Evolutionary conservation across 1,140 invertebrate species (phyloP), one percentile per base, ranked within the genome.

Genomic region (Aphis craccivora): DNA sequence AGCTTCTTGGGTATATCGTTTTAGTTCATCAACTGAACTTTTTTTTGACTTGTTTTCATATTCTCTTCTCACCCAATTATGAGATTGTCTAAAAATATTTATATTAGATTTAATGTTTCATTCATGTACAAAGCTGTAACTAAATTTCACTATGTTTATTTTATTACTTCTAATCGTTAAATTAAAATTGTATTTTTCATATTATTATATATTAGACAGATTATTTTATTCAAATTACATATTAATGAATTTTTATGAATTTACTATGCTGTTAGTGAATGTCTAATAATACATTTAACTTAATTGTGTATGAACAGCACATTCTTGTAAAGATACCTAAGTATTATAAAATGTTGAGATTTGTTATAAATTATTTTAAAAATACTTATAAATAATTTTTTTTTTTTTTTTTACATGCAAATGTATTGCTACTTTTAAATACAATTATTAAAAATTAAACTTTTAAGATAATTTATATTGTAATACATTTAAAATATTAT

Each of bases 1-100:
- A 1, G 98, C 98, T 95, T 99, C 99, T 93, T 98, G 97, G 51
- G 97, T 96, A 95, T 98, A 98, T 93, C 98, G 96, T 94, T 97
- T 96, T 51, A 97, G 95, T 81, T 98, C 96, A 95, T 98, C 97
- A 94, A 97, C 96, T 0, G 97, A 97, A 94, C 97, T 97, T 94
- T 97, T 96, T 94, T 97, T 93, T 40, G 48, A 37, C 30, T 30
- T 86, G 53, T 93, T 93, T 84, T 93, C 91, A 53, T 40, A 23
- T 95, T 98, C 97, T 88, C 98, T 95, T 94, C 97, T 97, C 76
- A 96, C 96, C 98, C 98, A 98, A 95, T 98, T 98, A 3, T 98
- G 98, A 51, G 98, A 95, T 53, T 93, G 43, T 93, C 91, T 93
- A 23, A 93, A 93, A 92, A 25, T 48, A 48, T 30, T 18, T 45